Percentiles rank a stretch among this genome's conserved stretches.
Conservation (phyloP, 37 sponge, comb jelly and placozoan species). For the Petrosia ficiformis region DNA sequence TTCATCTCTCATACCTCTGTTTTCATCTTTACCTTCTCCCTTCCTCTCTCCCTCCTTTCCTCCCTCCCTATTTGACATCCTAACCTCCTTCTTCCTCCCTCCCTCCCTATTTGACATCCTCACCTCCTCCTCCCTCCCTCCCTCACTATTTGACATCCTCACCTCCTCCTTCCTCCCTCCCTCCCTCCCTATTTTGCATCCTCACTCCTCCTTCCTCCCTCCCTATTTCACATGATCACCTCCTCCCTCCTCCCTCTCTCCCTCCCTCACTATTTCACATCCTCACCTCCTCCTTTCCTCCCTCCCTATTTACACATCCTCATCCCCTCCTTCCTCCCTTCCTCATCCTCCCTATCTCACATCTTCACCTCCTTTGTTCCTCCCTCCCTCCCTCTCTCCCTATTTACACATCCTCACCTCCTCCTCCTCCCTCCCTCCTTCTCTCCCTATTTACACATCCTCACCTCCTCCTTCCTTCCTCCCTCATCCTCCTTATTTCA, state of each 20-base stretch:
- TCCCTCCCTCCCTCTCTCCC: not conserved
- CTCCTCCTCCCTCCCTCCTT: too few relatives aligned
- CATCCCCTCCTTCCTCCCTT: not conserved
- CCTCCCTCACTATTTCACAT: not conserved
- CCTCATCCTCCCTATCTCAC: conserved; percentile 3
- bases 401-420: too few relatives aligned
- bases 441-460: too few relatives aligned
- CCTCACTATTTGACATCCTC: not conserved
- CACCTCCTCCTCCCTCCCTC: not conserved
- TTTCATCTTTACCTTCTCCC: not conserved
- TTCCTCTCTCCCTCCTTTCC: not conserved
- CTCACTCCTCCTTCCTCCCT: not conserved
- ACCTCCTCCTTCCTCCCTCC: conserved; percentile 1
- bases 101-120: not conserved
- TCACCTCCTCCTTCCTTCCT: too few relatives aligned
- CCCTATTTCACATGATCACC: not conserved
- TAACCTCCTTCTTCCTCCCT: not conserved
- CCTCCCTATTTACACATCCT: not conserved
- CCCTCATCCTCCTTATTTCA: too few relatives aligned
- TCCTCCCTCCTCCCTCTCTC: not conserved
- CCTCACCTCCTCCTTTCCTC: not conserved
- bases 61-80: not conserved
- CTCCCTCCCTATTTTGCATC: not conserved
- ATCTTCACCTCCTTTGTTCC: not conserved
- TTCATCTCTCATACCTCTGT: not conserved